Evolutionary conservation across 2,888 invertebrate species (phyloP), one percentile per base, ranked within the genome.

Genomic region (Eucera pruinosa): DNA sequence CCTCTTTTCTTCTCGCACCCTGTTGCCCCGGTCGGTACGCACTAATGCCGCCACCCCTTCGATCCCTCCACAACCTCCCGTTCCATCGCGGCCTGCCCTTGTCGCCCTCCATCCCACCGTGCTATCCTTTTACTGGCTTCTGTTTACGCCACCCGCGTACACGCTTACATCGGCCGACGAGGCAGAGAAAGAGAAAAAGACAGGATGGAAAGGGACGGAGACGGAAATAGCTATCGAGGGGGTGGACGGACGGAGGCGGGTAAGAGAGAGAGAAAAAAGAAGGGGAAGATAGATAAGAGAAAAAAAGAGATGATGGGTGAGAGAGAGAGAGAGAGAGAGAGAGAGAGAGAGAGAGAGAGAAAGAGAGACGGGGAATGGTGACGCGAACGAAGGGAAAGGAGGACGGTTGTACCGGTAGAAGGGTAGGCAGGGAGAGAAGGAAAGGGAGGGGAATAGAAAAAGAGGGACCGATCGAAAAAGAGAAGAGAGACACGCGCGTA

Each of bases 31-130:
- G 39, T 45, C 62, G 68, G 76, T 43, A 60, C 71, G 71, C 62
- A 43, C 78, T 84, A 80, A 84, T 84, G 85, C 85, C 78, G 84
- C 76, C 84, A 83, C 84, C 84, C 82, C 82, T 84, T 82, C 81
- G 78, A 80, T 78, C 81, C 74, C 81, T 76, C 85, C 83, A 82
- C 85, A 58, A 71, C 70, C 78, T 62, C 60, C 68, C 80, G 73
- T 64, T 36, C 71, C 66, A 61, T 58, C 47, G 45, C 57, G 77
- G 57, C 75, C 82, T 78, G 80, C 82, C 81, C 78, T 81, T 62
- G 60, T 69, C 50, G 61, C 47, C 68, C 69, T 65, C 80, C 52
- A 54, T 52, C 78, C 76, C 71, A 65, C 58, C 70, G 66, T 47
- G 52, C 61, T 57, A 54, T 61, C 74, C 69, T 70, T 68, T 65